Base-by-base conservation (phyloP, 1,140 invertebrate genomes). In the Magallana angulata region DNA sequence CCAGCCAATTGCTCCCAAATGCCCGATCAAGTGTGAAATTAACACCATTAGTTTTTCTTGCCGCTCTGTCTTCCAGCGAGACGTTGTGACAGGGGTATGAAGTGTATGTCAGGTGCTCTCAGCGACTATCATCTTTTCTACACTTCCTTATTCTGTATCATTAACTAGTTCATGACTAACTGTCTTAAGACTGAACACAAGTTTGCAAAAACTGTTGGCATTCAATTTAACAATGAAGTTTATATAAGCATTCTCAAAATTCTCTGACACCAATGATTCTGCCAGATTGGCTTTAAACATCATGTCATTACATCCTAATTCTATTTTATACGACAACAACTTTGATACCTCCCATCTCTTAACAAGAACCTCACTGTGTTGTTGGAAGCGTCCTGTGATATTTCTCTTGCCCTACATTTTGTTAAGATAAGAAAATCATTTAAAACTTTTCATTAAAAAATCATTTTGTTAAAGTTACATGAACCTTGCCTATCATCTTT, bases 21-120 rank as follows among this genome's bases (percentile, higher is more conserved):
- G 68, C 18, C 24, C 68, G 36, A 71, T 71, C 68, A 71, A 71
- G 68, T 71, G 68, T 71, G 68, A 71, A 71, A 71, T 71, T 71
- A 71, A 71, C 68, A 71, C 68, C 68, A 71, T 71, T 71, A 71
- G 24, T 71, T 71, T 30, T 24, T 71, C 18, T 71, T 24, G 11
- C n/a, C 9, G 68, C 11, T 8, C 68, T 71, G 68, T 71, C 68
- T 71, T 7, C 68, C n/a, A 12, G 24, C n/a, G 18, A 24, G 7
- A 24, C 68, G 24, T 7, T 30, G 68, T 71, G 68, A 71, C 68
- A 71, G 68, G 68, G 68, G 9, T 24, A 24, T 36, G 18, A 9
- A 68, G 68, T 71, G 68, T 71, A 3, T 71, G 68, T 71, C 68
- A 71, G 68, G 36, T 7, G 36, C 68, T 30, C 68, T 71, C 36